A percentile compares a stretch with the other conserved stretches of the same genome.
Conservation (phyloP, 2,888 invertebrate genomes). For the Drosophila tanythrix region DNA sequence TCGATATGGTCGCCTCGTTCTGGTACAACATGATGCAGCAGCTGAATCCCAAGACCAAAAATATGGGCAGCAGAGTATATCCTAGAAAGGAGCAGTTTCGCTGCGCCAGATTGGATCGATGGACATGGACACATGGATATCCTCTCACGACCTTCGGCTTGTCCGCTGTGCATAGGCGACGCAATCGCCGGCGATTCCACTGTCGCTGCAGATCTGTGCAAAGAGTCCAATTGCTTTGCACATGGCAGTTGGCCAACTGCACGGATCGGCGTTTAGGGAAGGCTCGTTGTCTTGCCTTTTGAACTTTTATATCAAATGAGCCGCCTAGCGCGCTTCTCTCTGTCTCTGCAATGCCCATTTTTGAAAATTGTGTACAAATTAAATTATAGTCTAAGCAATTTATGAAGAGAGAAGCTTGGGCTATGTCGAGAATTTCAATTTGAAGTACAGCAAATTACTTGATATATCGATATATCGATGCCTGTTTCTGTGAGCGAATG, state of each 20-base stretch:
- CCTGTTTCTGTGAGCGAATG: neutral
- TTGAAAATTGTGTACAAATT: neutral
- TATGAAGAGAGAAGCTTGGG: neutral
- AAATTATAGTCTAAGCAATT: conserved; percentile 3
- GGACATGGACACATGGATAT: neutral
- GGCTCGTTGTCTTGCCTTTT: conserved; percentile 6
- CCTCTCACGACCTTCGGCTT: neutral
- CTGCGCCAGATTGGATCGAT: neutral
- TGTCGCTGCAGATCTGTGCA: conserved; percentile 42
- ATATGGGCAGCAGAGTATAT: conserved; percentile 22
- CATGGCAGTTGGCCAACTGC: conserved; percentile 6
- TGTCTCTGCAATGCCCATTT: conserved; percentile 40
- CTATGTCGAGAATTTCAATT: conserved; percentile 25
- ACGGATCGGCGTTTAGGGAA: conserved; percentile 22
- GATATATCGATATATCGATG: conserved; percentile 14
- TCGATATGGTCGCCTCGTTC: conserved; percentile 7
- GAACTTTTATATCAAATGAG: neutral
- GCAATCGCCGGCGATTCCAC: conserved; percentile 43
- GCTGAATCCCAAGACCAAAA: conserved; percentile 7
- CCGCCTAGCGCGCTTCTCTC: conserved; percentile 12
- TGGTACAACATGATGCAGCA: conserved; percentile 20
- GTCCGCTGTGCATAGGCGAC: conserved; percentile 21
- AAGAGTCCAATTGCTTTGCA: conserved; percentile 14
- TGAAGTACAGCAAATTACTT: neutral
- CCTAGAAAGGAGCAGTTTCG: neutral